These are phyloP conservation scores for Strix uralensis DNA, from an alignment of 2,113 vertebrate species.

Conservation along the genomic window DNA sequence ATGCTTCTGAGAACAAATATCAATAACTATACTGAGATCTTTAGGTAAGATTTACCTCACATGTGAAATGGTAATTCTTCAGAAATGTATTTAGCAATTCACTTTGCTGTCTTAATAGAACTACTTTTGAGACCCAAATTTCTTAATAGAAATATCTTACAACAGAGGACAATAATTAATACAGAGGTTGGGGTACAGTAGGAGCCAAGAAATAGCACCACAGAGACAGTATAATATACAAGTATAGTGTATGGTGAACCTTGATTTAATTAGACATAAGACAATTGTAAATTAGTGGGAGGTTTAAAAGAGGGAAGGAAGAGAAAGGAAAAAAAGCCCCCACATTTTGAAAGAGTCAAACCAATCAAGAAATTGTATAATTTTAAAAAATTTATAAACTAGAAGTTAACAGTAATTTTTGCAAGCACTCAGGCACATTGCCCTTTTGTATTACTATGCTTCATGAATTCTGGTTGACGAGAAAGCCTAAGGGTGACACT, in stretches of 20 bases:
- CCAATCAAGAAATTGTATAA: conserved; percentile 62
- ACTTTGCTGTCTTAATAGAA: neutral
- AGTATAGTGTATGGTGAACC: neutral
- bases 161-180: neutral
- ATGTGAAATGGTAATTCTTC: neutral
- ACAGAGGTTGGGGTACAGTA: neutral
- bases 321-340: neutral
- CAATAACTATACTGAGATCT: neutral
- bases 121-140: neutral
- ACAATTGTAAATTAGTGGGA: neutral
- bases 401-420: conserved; percentile 70
- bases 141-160: neutral
- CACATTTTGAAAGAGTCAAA: neutral
- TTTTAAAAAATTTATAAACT: conserved; percentile 56
- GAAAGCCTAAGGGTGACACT: conserved; percentile 64
- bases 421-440: conserved; percentile 48
- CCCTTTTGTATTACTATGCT: conserved; percentile 44
- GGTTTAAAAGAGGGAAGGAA: neutral
- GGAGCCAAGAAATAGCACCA: neutral
- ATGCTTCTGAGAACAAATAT: neutral
- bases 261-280: conserved; percentile 1
- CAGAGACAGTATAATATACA: neutral
- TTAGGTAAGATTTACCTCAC: neutral
- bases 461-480: conserved; percentile 66
- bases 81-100: neutral